Conservation (phyloP, 2,888 invertebrate species). For the Caenorhabditis imperialis region DNA sequence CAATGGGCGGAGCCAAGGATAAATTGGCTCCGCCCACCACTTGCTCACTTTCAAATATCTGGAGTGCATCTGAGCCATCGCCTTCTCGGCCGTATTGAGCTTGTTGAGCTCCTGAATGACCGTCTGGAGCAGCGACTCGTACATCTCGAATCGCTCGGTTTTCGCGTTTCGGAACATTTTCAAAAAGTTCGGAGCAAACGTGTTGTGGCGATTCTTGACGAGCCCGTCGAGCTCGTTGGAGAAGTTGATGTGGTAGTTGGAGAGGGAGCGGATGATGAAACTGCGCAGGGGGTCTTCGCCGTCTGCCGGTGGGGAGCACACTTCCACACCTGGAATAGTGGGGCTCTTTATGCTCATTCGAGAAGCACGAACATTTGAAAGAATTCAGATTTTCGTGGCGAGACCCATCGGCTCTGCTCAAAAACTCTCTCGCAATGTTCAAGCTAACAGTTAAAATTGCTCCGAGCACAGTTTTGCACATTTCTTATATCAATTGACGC, state of each 20-base stretch:
- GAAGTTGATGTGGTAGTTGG: constrained; percentile 1
- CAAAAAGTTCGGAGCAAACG: background rate
- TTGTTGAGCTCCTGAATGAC: constrained; percentile 30
- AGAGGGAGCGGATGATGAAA: background rate
- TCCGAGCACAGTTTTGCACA: too few relatives aligned
- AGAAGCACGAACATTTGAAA: too few relatives aligned
- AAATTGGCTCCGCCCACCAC: too few relatives aligned
- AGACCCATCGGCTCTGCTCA: too few relatives aligned
- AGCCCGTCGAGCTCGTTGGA: constrained; percentile 21
- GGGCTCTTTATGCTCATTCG: too few relatives aligned
- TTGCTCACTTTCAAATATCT: constrained; percentile 29
- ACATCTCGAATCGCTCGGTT: background rate
- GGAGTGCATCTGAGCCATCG: constrained; percentile 6
- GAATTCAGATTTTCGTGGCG: too few relatives aligned
- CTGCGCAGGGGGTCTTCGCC: constrained; percentile 6
- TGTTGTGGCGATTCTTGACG: constrained; percentile 4
- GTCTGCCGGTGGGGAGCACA: constrained; percentile 1
- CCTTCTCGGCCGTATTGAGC: constrained; percentile 36
- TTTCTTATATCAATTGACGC: too few relatives aligned
- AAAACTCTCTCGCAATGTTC: too few relatives aligned
- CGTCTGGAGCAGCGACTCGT: constrained; percentile 30
- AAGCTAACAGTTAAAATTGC: too few relatives aligned
- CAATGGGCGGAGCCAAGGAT: too few relatives aligned
- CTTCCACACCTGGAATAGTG: constrained; percentile 39
- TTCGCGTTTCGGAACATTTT: constrained; percentile 3